Base-by-base conservation (phyloP, 2,113 vertebrate genomes). In the Tauraco erythrolophus region DNA sequence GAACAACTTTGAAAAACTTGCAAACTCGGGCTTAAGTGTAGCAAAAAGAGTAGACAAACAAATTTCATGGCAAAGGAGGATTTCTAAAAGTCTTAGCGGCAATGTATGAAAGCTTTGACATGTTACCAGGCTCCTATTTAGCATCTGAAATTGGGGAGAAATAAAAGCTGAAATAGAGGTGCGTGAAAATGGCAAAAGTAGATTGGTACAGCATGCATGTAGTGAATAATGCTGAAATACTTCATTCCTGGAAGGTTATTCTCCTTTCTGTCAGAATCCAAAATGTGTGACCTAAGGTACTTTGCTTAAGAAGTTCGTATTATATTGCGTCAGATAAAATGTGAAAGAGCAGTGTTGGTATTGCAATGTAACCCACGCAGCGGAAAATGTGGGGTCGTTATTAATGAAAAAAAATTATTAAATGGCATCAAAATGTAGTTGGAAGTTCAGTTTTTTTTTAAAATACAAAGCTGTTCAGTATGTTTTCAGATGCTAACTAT, bases 381-480 rank as follows among this genome's bases (percentile, higher is more conserved):
- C 74, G 61, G 71, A 72, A 77, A 74, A 39, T 14, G 17, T 16
- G 19, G 31, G 7, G 5, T 65, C 16, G 45, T 61, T 84, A 16
- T 23, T 71, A 54, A 11, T 6, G 3, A 35, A 43, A 76, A 71
- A 50, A 33, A 45, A 4, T 7, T 3, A 2, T 65, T 91, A 43
- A 75, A 75, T 62, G 14, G 11, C 39, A 19, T 93, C 27, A 41
- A 66, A 43, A 84, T 8, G 15, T 80, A 54, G 25, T 58, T 75
- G 39, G 21, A 83, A 57, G 9, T 28, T 88, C 50, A 54, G 4
- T 3, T 0, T 1, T 1, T 1, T 12, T 75, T 78, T 31, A 0
- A n/a, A 85, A 66, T 46, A n/a, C 0, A 0, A n/a, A 71, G 14
- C 50, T 50, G 7, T 78, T 77, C 62, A 17, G 24, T 84, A 4